Base-by-base conservation (phyloP, 2,113 vertebrate species). In the Percina caprodes region DNA sequence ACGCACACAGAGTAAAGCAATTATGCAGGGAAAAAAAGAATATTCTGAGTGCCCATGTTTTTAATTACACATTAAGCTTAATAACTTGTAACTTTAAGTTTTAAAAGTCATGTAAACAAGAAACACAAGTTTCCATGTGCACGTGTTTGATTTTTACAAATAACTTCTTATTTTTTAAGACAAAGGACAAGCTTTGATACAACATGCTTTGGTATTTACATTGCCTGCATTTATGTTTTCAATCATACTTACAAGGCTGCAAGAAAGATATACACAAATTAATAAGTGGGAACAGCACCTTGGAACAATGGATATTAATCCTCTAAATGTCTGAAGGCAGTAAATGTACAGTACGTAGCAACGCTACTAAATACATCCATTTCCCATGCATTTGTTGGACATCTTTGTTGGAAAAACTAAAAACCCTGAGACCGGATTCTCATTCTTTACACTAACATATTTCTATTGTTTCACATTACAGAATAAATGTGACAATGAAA, bases 221-320 rank as follows among this genome's bases (percentile, higher is more conserved):
- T 46, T 81, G 23, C 24, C 42, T 69, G 24, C 65, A 33, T 74
- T 73, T 58, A 49, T 67, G 52, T 45, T 66, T 77, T 51, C 13
- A 72, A 24, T 72, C 11, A 67, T 30, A 30, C 49, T 61, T 69
- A 23, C 26, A 62, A 69, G 21, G 10, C 48, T 45, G 33, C 26
- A 73, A 42, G 9, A 39, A 73, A 3, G 2, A 16, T 67, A 9
- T 23, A 60, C 13, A 52, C 42, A 51, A 13, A 52, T 46, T 51
- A 66, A 72, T 77, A 51, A 59, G 7, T 42, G 67, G 39, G 42
- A 51, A 51, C 59, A 51, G 24, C 2, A 45, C 33, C 42, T 71
- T 83, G 10, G 66, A 71, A 83, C 60, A 21, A 58, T 1, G 6
- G 58, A 60, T 45, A 58, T 72, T 46, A 60, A 76, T 61, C 1